Conservation (phyloP, 1,140 invertebrate species). For the Battus philenor region DNA sequence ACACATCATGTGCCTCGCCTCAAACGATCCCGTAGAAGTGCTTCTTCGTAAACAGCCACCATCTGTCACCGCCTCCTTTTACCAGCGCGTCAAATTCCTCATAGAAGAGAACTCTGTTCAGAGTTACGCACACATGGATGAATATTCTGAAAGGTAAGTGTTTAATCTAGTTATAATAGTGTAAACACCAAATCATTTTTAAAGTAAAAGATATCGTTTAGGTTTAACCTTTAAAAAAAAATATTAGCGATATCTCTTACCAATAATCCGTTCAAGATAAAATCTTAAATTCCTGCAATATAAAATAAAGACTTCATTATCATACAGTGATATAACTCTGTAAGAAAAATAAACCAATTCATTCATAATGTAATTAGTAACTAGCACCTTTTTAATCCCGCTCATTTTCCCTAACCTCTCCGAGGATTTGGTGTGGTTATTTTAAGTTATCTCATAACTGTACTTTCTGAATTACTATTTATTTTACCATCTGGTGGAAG, state of each 20-base stretch:
- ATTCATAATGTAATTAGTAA: conserved; percentile 58
- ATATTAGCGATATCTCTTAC: conserved; percentile 51
- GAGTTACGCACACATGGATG: conserved; percentile 96
- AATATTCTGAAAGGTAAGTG: conserved; percentile 98
- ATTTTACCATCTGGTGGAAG: conserved; percentile 72
- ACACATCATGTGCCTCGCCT: conserved; percentile 95
- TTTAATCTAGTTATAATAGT: conserved; percentile 13
- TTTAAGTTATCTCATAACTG: conserved; percentile 54
- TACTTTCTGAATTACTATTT: conserved; percentile 60
- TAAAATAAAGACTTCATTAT: conserved; percentile 60
- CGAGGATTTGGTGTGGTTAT: conserved; percentile 75
- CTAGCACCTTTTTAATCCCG: conserved; percentile 62
- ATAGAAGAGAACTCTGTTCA: conserved; percentile 99
- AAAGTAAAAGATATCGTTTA: conserved; percentile 57
- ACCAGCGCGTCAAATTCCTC: conserved; percentile 97
- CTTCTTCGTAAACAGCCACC: conserved; percentile 96
- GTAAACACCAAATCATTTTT: conserved; percentile 59
- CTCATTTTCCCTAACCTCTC: conserved; percentile 69
- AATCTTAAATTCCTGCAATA: conserved; percentile 63
- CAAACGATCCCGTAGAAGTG: conserved; percentile 96
- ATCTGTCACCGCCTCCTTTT: conserved; percentile 97
- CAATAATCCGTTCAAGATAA: conserved; percentile 46
- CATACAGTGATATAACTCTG: conserved; percentile 46
- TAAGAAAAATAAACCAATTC: conserved; percentile 49
- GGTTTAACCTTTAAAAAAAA: conserved; percentile 13